Base-by-base conservation (phyloP, 2,113 vertebrate genomes). In the Galbula dea region DNA sequence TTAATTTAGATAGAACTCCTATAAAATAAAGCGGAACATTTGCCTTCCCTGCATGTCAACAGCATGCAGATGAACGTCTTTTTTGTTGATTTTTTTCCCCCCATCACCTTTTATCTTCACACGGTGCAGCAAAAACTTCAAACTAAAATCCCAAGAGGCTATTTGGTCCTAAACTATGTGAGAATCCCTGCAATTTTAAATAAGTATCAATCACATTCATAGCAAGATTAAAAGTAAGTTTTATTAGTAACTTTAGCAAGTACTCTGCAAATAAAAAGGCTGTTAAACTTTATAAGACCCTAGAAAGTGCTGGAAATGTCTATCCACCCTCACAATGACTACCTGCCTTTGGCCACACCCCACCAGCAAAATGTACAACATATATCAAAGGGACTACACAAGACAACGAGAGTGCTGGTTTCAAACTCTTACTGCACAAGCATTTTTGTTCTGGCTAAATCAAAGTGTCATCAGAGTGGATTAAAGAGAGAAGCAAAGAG, bases 381-480 rank as follows among this genome's bases (percentile, higher is more conserved):
- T 5, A 5, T 19, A 62, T 90, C 67, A 55, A 32, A 18, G 84
- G 92, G 54, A 54, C 92, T 77, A 78, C 69, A 49, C 16, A 54
- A 89, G 87, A 86, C 59, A 86, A 89, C 89, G 89, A 94, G 54
- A 6, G 4, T 43, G 29, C 57, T 91, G 66, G 43, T 91, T 95
- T 93, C 63, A 24, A 69, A 87, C 71, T 69, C 41, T 85, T 77
- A 49, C 15, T 82, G 73, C 86, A 78, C 16, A 68, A 46, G 62
- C 7, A 18, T 88, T 89, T 97, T 94, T 87, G 95, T 92, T 72
- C 58, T 90, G 74, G 68, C 57, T 96, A 97, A 97, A 97, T 97
- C 90, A 92, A 91, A 96, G 92, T 94, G 90, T 96, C 96, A 95
- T 96, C 88, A 95, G 79, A 97, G 82, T 90, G 83, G 92, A 95